A percentile compares a stretch with the other conserved stretches of the same genome.
phyloP scores from a whole-genome alignment of 2,797 vertebrate species.

The Pristis pectinata region DNA sequence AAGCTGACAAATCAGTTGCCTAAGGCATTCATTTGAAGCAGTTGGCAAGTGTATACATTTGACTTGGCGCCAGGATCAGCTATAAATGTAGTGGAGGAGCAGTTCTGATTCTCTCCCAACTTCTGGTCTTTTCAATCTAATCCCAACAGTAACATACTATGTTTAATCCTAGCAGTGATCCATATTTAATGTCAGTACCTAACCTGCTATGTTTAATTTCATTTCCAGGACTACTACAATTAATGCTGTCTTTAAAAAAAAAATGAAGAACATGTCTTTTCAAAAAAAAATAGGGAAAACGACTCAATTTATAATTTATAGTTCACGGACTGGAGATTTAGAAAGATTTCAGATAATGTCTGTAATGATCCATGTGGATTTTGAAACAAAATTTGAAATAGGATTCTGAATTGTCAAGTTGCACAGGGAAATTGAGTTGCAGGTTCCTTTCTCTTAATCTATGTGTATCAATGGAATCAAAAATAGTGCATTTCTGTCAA shows the following conservation, averaged over 20 bases:
- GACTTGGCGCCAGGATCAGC: not conserved
- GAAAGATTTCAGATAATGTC: not conserved
- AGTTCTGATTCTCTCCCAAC: not conserved
- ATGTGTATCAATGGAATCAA: not conserved
- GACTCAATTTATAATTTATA: not conserved
- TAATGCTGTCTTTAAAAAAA: not conserved
- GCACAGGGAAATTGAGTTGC: not conserved
- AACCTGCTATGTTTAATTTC: not conserved
- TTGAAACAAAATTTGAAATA: not conserved
- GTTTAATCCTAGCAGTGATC: no score
- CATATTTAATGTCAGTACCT: no score
- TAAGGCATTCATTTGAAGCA: not conserved
- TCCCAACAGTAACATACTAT: no score
- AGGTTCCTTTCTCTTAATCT: not conserved
- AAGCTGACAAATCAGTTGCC: not conserved
- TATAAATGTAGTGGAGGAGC: not conserved
- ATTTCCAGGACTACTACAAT: not conserved
- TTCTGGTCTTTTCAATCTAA: no score
- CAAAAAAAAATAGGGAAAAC: not conserved
- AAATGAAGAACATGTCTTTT: not conserved
- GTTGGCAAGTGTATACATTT: not conserved
- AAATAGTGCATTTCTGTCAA: slow-evolving; percentile 37
- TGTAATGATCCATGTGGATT: not conserved
- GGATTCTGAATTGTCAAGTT: not conserved
- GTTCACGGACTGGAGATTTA: not conserved